Base-by-base conservation (phyloP, 2,113 vertebrate species). In the Centropristis striata region DNA sequence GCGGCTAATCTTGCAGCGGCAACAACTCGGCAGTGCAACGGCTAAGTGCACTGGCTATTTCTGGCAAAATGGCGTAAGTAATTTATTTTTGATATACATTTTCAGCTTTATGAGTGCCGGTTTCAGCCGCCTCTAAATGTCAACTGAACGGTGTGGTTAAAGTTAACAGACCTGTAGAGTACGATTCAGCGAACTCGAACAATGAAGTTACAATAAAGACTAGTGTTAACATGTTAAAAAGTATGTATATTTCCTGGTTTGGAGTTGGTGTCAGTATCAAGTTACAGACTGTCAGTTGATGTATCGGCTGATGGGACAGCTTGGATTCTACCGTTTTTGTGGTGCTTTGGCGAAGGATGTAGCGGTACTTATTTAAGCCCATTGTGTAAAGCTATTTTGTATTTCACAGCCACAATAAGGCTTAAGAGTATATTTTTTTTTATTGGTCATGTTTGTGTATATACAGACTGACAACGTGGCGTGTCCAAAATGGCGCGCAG, bases 51-150 rank as follows among this genome's bases (percentile, higher is more conserved):
- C 82, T 90, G 94, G 93, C 90, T 90, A 69, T 94, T 90, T 93
- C 78, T 73, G 90, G 92, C 93, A 95, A 93, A 89, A 96, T 96
- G 95, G 95, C 95, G 95, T 96, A 95, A 95, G 95, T 95, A n/a
- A 64, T 68, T 76, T 18, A 1, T 60, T 5, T 10, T 13, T 11
- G n/a, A 3, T 49, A 4, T 1, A 50, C 0, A 13, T 42, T 27
- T 60, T 21, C 0, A 12, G 2, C 1, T 16, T 1, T 0, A 20
- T 4, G n/a, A 10, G 1, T 50, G 13, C 0, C 3, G 6, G 9
- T 0, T 47, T 27, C 5, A 6, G 13, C 5, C 5, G 10, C 9
- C 18, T 53, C 0, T 1, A 9, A 4, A 37, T 55, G 32, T 47
- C 10, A 53, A 5, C 27, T 21, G 15, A 13, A 10, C n/a, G 36